A percentile compares a stretch with the other conserved stretches of the same genome.
phyloP scores from a whole-genome alignment of 2,888 invertebrate species.

The Tetanocera ferruginea region DNA sequence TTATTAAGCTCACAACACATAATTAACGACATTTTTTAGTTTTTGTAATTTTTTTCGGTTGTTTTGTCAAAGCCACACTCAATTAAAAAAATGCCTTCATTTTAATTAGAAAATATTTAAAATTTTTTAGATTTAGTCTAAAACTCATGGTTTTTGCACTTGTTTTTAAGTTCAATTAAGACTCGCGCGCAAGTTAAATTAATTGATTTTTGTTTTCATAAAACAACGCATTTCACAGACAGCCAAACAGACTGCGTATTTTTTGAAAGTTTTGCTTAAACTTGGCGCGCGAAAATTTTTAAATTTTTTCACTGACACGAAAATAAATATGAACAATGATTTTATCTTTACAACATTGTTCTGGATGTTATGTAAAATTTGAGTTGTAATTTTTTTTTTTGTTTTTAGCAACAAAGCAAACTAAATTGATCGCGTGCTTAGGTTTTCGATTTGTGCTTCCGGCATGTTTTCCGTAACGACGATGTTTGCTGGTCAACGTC shows the following conservation, averaged over 20 bases:
- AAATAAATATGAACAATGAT: neutral
- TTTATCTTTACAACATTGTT: neutral
- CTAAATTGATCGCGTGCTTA: neutral
- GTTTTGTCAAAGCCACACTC: no score
- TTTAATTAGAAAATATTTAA: neutral
- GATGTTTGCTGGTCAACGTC: slow-evolving; percentile 23
- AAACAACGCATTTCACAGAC: neutral
- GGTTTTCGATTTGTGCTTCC: slow-evolving; percentile 6
- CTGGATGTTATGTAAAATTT: neutral
- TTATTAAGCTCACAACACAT: no score
- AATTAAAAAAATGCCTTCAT: no score
- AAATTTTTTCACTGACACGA: neutral
- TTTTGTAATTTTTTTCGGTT: no score
- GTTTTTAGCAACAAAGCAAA: no score
- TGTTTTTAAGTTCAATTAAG: slow-evolving; percentile 9
- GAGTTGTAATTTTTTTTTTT: neutral
- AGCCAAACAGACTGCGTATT: neutral
- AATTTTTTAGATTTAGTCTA: neutral
- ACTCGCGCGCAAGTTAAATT: neutral
- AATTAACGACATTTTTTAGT: no score
- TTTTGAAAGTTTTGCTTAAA: neutral
- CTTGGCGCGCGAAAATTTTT: neutral
- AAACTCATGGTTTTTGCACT: neutral
- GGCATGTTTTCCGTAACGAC: neutral
- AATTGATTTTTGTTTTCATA: neutral